Conservation (phyloP, 1,140 invertebrate species). For the Myzus persicae region DNA sequence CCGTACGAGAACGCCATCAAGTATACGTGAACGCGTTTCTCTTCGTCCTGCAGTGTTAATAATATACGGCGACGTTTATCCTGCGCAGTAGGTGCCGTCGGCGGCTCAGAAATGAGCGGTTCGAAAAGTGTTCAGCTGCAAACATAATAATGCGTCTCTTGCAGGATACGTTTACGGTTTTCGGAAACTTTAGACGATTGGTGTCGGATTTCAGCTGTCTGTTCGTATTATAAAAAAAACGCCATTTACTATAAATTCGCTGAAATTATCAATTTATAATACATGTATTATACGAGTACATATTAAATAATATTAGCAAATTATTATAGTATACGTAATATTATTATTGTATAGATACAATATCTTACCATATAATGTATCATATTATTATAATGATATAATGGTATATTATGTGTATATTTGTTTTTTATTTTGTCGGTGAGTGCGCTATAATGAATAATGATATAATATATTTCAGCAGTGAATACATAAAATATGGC, state of each 20-base stretch:
- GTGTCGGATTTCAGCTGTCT: neutral
- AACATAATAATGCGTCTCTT: neutral
- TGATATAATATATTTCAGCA: slow-evolving; percentile 20
- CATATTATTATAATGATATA: neutral
- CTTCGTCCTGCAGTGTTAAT: neutral
- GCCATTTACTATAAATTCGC: neutral
- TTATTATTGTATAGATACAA: neutral
- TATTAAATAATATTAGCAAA: neutral
- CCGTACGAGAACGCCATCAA: neutral
- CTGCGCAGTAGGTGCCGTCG: neutral
- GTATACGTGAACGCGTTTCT: neutral
- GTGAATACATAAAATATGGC: neutral
- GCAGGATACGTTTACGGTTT: neutral
- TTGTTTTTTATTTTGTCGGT: neutral
- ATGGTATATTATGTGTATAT: neutral
- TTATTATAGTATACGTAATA: neutral
- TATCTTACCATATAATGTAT: neutral
- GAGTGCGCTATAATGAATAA: neutral
- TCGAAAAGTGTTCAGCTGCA: neutral
- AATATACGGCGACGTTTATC: neutral
- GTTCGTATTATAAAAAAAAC: neutral
- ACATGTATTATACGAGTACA: neutral
- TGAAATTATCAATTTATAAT: neutral
- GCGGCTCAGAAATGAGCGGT: neutral
- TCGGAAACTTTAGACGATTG: neutral